Evolutionary conservation across 2,888 invertebrate species (phyloP), one percentile per base, ranked within the genome.

Genomic region (Melieria omissa): DNA sequence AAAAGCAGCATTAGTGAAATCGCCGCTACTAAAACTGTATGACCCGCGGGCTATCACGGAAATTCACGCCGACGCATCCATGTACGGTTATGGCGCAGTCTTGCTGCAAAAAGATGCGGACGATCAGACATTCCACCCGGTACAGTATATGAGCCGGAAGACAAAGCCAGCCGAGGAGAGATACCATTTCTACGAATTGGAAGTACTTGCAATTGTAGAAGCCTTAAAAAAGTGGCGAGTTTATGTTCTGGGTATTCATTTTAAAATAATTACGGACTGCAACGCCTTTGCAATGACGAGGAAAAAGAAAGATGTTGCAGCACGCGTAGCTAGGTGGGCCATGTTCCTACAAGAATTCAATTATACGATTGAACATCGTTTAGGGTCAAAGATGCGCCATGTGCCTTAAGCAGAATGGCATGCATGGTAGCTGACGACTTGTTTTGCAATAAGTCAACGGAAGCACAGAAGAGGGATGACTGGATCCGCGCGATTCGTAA

Each of bases 191-290:
- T 81, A 81, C 41, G 77, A 80, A 60, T 46, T 80, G 5, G 72
- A 79, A 49, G 74, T 75, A 0, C 52, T 76, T 8, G 76, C 75
- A 3, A 55, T 77, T 5, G 54, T 76, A 3, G 49, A 69, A 55
- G 74, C 76, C 0, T 64, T 79, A 10, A 74, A 76, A 16, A 78
- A 76, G 46, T 76, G 72, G 70, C 67, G 82, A 8, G 75, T 81
- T 0, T 85, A 83, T 72, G 60, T 85, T 6, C 52, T 84, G 9
- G 82, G 81, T 1, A 67, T 16, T 8, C 46, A 42, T 16, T n/a
- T 72, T 29, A 66, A 61, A 47, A 16, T 73, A 4, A 69, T 71
- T 3, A 65, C 66, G 1, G 72, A 72, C 47, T 71, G 76, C 47
- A 68, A 71, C 12, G 73, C 75, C 2, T 75, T 77, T 41, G 73